phyloP scores from a whole-genome alignment of 2,113 vertebrate genomes.

The Nycticryphes semicollaris region DNA sequence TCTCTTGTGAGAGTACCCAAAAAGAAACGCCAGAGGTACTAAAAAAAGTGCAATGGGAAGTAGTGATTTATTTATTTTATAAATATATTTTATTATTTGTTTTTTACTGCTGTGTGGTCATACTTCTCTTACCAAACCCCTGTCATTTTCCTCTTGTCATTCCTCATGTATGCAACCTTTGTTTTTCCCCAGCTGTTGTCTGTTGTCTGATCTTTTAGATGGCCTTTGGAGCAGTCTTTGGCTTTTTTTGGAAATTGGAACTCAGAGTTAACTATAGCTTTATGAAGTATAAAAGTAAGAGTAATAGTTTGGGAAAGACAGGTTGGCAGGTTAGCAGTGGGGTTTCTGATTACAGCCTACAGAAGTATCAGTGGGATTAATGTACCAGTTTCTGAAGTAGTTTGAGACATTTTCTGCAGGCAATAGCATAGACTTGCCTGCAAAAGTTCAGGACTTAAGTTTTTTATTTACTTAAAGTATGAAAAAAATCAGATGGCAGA shows the following conservation, averaged over 20 bases:
- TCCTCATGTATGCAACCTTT: neutral
- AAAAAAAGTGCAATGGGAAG: neutral
- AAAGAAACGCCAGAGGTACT: neutral
- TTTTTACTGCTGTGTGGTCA: neutral
- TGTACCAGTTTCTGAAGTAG: neutral
- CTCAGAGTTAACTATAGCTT: neutral
- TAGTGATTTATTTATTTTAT: neutral
- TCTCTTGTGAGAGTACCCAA: neutral
- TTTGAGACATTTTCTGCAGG: neutral
- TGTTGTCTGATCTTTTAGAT: neutral
- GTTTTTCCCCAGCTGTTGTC: neutral
- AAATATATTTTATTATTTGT: neutral
- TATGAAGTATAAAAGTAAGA: neutral
- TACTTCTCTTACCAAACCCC: neutral
- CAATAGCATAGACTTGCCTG: neutral
- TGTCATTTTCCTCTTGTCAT: neutral
- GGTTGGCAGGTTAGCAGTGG: neutral
- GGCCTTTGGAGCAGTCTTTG: neutral
- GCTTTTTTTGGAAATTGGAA: neutral
- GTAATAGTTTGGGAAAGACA: neutral
- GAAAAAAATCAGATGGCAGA: neutral
- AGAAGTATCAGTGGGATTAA: neutral
- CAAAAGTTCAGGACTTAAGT: neutral
- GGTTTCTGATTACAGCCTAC: neutral
- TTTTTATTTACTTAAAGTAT: neutral